Base-by-base conservation (phyloP, 2,797 vertebrate genomes). In the Antennarius maculatus region DNA sequence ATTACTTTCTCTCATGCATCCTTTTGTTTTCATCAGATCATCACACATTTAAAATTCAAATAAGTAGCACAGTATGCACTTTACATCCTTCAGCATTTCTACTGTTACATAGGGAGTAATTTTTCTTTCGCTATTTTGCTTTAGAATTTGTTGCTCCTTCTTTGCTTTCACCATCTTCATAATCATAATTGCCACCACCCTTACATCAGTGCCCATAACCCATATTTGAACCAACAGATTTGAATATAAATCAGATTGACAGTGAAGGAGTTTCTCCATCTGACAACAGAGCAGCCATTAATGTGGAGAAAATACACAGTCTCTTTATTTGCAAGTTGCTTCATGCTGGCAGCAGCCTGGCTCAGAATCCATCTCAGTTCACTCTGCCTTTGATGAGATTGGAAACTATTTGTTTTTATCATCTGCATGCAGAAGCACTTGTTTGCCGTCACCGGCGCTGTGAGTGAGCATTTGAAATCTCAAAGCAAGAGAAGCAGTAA, bases 361-460 rank as follows among this genome's bases (percentile, higher is more conserved):
- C 62, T 76, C 43, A 41, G 51, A 55, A 81, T 79, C 69, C 29
- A 47, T 59, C 62, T 66, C 69, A 7, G 56, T 66, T 71, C 17
- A 14, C 45, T 29, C 34, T 54, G 59, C 62, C 74, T 86, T 85
- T 83, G 80, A 87, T 79, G 70, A 74, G 74, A 82, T 42, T 56
- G 76, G 69, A 81, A 82, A 69, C 77, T 76, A 79, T 87, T 84
- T 80, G 79, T 85, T 83, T 84, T 81, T 58, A 74, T 86, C 76
- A 80, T 83, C 65, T 61, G 66, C 71, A 57, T 51, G 6, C 57
- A 66, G 72, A 69, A 57, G 43, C 62, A 28, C 74, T 79, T 87
- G 83, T 90, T 90, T 86, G 60, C 83, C 74, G 79, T 85, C 80
- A 71, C 48, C 53, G 34, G 66, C 11, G 23, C 63, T 27, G 65